A percentile compares a stretch with the other conserved stretches of the same genome.
Evolutionary conservation across 2,888 invertebrate genomes (phyloP).

Genomic region (Agrenia bidenticulata): DNA sequence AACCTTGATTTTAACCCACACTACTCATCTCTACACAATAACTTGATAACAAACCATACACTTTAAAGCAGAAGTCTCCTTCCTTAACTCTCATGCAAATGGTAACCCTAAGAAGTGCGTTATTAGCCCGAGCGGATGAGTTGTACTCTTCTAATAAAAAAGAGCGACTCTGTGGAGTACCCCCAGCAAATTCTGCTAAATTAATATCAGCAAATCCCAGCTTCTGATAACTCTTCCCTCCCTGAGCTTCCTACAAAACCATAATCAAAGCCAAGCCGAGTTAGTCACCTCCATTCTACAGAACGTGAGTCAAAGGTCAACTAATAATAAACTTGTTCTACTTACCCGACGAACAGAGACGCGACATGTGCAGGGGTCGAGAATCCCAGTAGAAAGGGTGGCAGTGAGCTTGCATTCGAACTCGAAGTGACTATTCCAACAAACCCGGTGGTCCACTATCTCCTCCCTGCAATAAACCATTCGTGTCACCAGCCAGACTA

Average conservation of each 20-base stretch:
- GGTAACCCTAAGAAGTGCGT: slow-evolving; percentile 48
- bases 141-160: slow-evolving; percentile 51
- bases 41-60: slow-evolving; percentile 36
- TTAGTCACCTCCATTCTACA: slow-evolving; percentile 7
- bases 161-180: slow-evolving; percentile 48
- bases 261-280: not conserved
- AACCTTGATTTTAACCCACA: not conserved
- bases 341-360: slow-evolving; percentile 62
- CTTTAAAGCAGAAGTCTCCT: slow-evolving; percentile 53
- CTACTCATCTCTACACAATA: not conserved
- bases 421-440: slow-evolving; percentile 59
- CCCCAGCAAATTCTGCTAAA: slow-evolving; percentile 63
- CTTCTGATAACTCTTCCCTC: slow-evolving; percentile 63
- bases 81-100: slow-evolving; percentile 51
- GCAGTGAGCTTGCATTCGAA: slow-evolving; percentile 63
- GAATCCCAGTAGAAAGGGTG: slow-evolving; percentile 60
- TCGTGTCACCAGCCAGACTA: not conserved
- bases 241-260: slow-evolving; percentile 60
- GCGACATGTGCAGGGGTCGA: slow-evolving; percentile 61
- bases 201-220: slow-evolving; percentile 64
- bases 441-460: slow-evolving; percentile 60
- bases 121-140: slow-evolving; percentile 50
- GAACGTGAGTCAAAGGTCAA: not conserved
- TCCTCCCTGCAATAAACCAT: slow-evolving; percentile 57
- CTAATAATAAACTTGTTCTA: slow-evolving; percentile 5